A percentile compares a stretch with the other conserved stretches of the same genome.
These are phyloP conservation scores for Gnatocerus cornutus DNA, from an alignment of 2,888 invertebrate species.

Conservation along the genomic window DNA sequence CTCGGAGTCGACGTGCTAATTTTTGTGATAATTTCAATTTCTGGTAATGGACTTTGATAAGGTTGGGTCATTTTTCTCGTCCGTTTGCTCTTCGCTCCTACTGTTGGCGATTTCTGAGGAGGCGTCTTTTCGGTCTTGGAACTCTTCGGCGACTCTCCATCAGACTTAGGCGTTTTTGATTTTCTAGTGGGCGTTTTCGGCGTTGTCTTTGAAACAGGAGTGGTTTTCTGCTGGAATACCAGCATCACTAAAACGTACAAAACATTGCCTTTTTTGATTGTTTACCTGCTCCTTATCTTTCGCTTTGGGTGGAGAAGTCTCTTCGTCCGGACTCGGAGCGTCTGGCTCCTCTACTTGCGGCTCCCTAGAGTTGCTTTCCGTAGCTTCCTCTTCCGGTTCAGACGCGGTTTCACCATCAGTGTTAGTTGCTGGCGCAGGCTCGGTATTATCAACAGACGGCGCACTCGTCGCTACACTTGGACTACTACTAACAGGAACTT, in stretches of 20 bases:
- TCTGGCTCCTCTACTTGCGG: not conserved
- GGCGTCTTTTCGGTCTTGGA: conserved; percentile 63
- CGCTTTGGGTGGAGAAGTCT: conserved; percentile 10
- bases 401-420: not conserved
- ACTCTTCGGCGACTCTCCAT: conserved; percentile 66
- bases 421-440: not conserved
- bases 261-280: no score
- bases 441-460: not conserved
- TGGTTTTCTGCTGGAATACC: conserved; percentile 57
- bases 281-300: conserved; percentile 28
- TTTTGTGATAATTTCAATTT: conserved; percentile 84
- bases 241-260: no score
- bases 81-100: conserved; percentile 70
- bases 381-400: not conserved
- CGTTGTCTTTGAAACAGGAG: conserved; percentile 74
- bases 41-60: conserved; percentile 88
- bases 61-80: conserved; percentile 81
- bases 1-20: conserved; percentile 77
- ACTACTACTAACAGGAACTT: conserved; percentile 5
- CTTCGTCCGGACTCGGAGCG: not conserved
- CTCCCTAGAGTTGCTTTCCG: conserved; percentile 12
- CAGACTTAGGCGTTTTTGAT: conserved; percentile 71
- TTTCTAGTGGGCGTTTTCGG: conserved; percentile 73
- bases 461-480: conserved; percentile 10
- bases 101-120: conserved; percentile 68